Evolutionary conservation across 1,140 invertebrate genomes (phyloP), one percentile per base, ranked within the genome.

Genomic region (Tetragnatha versicolor): DNA sequence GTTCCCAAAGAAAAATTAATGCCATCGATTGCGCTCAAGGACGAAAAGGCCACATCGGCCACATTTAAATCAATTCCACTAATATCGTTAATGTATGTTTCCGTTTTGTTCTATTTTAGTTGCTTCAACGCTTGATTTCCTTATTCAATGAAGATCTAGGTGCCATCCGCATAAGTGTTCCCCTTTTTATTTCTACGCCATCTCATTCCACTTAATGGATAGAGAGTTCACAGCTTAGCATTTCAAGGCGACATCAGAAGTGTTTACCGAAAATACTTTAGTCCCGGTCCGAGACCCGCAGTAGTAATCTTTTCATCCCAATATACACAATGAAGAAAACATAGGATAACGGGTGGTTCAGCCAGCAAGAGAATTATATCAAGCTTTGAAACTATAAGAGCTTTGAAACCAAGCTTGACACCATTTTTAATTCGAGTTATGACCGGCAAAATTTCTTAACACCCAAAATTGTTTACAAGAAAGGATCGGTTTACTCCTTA

Each of bases 11-110:
- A 75, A 75, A 75, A 77, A 77, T 77, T 77, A 77, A 77, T 77
- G 73, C 73, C 73, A 77, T 77, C 73, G 73, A 77, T 77, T 77
- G 60, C 61, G 42, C 55, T 66, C 73, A 77, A 77, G 73, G 73
- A 77, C 73, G 73, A 77, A 77, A 66, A 55, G 73, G 73, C 73
- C 72, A 73, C 69, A 66, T 51, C 66, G 53, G 69, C 69, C 70
- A 73, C 70, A 77, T 77, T 77, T 77, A 77, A 77, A 77, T 77
- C 73, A 77, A 77, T 77, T 77, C 73, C 29, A 77, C 60, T 77
- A 77, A 77, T 77, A 61, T 66, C 61, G 73, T 66, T 77, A 77
- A 77, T 77, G 73, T 77, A 66, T 77, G 73, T 77, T 77, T 77
- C 73, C 73, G 61, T 77, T 77, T 77, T 77, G 73, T 77, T 77